These are phyloP conservation scores for Cetoscarus ocellatus DNA, from an alignment of 2,797 vertebrate species.

Conservation along the genomic window DNA sequence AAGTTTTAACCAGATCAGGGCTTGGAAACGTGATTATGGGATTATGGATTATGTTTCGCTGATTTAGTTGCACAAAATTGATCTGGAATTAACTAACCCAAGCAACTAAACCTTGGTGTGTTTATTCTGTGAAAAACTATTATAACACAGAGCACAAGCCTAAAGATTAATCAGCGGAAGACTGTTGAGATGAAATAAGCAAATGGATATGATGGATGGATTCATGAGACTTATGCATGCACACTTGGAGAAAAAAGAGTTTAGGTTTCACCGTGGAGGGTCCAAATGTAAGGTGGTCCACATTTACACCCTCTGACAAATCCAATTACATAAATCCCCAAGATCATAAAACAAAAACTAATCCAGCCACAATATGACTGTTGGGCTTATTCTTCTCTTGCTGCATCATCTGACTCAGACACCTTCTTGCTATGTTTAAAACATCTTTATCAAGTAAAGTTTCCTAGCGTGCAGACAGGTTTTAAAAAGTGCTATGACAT, in stretches of 20 bases:
- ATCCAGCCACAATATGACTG: slow-evolving; percentile 25
- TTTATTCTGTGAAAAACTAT: neutral
- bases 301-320: slow-evolving; percentile 16
- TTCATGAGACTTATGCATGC: slow-evolving; percentile 21
- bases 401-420: neutral
- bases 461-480: neutral
- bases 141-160: neutral
- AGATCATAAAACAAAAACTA: slow-evolving; percentile 18
- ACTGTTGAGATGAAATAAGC: slow-evolving; percentile 1
- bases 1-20: slow-evolving; percentile 1
- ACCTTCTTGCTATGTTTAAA: neutral
- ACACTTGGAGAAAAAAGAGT: slow-evolving; percentile 2
- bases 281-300: slow-evolving; percentile 2
- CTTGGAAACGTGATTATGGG: slow-evolving; percentile 8
- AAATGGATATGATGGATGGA: slow-evolving; percentile 16
- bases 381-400: slow-evolving; percentile 7
- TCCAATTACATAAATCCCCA: slow-evolving; percentile 28
- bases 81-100: neutral
- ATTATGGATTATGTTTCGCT: neutral
- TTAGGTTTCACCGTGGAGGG: slow-evolving; percentile 5
- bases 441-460: neutral
- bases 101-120: neutral
- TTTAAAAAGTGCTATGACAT: slow-evolving; percentile 1
- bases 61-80: neutral
- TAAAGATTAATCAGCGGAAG: slow-evolving; percentile 14